Evolutionary conservation across 1,140 invertebrate species (phyloP).

Genomic region (Saccostrea glomerata): DNA sequence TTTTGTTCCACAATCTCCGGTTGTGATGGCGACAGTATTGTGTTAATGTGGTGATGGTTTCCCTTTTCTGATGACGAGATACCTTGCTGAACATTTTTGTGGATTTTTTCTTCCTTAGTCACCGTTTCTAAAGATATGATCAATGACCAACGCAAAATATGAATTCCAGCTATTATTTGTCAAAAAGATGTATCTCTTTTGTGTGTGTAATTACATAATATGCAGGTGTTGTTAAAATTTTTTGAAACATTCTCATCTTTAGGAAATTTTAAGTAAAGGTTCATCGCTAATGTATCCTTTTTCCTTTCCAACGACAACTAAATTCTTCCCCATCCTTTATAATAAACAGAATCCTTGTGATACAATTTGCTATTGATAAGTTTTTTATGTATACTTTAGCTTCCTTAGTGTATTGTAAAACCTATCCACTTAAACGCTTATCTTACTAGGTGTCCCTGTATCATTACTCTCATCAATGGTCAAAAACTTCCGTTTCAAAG

Average conservation of each 20-base stretch:
- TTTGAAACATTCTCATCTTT: conserved; percentile 4
- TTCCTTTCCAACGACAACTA: not conserved
- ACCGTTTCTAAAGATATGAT: conserved; percentile 34
- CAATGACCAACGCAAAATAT: conserved; percentile 33
- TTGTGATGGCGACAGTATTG: conserved; percentile 29
- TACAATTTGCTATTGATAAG: not conserved
- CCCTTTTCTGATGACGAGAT: conserved; percentile 31
- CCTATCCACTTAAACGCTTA: not conserved
- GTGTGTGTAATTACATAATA: conserved; percentile 13
- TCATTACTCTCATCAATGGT: not conserved
- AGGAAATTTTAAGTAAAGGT: not conserved
- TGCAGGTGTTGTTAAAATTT: conserved; percentile 11
- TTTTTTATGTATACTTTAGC: not conserved
- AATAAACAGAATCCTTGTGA: not conserved
- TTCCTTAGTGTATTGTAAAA: conserved; percentile 8
- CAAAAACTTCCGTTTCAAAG: not conserved
- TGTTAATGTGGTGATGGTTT: conserved; percentile 27
- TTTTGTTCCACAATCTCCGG: conserved; percentile 29
- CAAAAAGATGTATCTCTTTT: conserved; percentile 29
- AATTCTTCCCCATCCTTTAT: conserved; percentile 33
- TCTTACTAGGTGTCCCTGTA: not conserved
- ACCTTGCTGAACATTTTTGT: conserved; percentile 8
- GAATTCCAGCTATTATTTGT: conserved; percentile 29
- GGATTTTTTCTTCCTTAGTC: conserved; percentile 22
- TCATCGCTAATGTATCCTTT: not conserved